phyloP scores from a whole-genome alignment of 35 echinoderm and acorn worm genomes.

The Lytechinus variegatus region DNA sequence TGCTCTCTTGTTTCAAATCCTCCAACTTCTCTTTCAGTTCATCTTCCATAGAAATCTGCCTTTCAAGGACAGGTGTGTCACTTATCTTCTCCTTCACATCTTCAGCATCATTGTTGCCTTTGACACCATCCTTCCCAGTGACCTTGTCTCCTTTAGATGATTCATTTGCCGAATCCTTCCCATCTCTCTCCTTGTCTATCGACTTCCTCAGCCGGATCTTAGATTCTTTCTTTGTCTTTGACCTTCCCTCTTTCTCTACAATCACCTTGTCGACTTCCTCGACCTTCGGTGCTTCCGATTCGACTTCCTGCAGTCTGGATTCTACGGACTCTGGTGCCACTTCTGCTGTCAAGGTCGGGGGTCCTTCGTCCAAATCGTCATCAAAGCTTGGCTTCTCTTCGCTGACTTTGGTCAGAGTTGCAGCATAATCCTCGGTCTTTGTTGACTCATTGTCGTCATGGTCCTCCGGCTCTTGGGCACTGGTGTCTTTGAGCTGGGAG shows the following conservation, averaged over 20 bases:
- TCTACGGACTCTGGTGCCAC: slow-evolving; percentile 44
- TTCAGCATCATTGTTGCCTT: slow-evolving; percentile 42
- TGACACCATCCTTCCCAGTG: not conserved
- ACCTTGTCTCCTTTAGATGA: slow-evolving; percentile 39
- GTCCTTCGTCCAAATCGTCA: slow-evolving; percentile 41
- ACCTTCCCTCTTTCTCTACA: slow-evolving; percentile 53
- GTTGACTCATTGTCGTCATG: slow-evolving; percentile 25
- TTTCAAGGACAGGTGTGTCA: slow-evolving; percentile 39
- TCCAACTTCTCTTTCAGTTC: slow-evolving; percentile 48
- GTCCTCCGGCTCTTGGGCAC: not conserved
- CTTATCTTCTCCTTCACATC: slow-evolving; percentile 34
- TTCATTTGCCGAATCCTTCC: slow-evolving; percentile 38
- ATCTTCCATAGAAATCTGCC: slow-evolving; percentile 46
- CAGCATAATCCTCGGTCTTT: slow-evolving; percentile 15
- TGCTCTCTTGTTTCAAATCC: slow-evolving; percentile 29
- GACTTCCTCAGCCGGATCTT: slow-evolving; percentile 58
- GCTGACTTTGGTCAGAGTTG: slow-evolving; percentile 34
- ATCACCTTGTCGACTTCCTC: slow-evolving; percentile 51
- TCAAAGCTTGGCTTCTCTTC: slow-evolving; percentile 48
- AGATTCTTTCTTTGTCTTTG: slow-evolving; percentile 59
- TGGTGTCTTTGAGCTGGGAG: slow-evolving; percentile 9
- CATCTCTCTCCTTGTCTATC: slow-evolving; percentile 41
- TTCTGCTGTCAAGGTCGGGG: slow-evolving; percentile 9
- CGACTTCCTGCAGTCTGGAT: slow-evolving; percentile 49
- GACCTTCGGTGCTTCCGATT: slow-evolving; percentile 51